These are phyloP conservation scores for Pinctada fucata DNA, from an alignment of 2,888 invertebrate genomes.

Conservation along the genomic window DNA sequence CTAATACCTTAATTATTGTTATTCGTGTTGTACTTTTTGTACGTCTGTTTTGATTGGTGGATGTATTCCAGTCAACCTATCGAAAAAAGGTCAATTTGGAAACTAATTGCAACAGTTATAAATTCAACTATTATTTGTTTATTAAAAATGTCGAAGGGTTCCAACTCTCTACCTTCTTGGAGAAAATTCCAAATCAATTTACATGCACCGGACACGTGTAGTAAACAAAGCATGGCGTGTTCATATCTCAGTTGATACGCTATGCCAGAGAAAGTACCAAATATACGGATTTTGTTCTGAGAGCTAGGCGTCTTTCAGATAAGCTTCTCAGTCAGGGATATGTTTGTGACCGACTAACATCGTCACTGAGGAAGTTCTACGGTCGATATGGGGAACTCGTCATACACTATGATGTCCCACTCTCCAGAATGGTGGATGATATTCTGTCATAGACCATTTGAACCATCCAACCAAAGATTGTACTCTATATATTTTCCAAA, in stretches of 20 bases:
- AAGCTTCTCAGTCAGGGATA: too few species aligned
- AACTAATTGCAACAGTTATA: too few species aligned
- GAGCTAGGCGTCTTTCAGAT: background rate
- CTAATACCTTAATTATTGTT: too few species aligned
- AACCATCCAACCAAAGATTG: background rate
- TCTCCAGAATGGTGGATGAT: background rate
- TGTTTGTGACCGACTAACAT: background rate
- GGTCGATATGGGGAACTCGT: background rate
- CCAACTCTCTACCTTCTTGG: too few species aligned
- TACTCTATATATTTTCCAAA: background rate
- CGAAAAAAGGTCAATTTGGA: too few species aligned
- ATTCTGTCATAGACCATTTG: background rate
- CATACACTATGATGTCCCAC: background rate
- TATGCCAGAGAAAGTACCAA: background rate
- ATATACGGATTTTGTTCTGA: background rate
- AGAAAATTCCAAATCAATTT: too few species aligned
- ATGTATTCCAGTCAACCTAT: too few species aligned
- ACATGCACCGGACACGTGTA: too few species aligned
- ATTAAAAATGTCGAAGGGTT: too few species aligned
- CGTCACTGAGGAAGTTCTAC: conserved; percentile 2
- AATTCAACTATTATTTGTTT: too few species aligned
- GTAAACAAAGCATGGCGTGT: background rate
- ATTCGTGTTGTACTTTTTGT: too few species aligned
- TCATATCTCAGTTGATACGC: background rate
- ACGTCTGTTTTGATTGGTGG: too few species aligned